Evolutionary conservation across 2,888 invertebrate genomes (phyloP).

Genomic region (Lordiphosa fenestrarum): DNA sequence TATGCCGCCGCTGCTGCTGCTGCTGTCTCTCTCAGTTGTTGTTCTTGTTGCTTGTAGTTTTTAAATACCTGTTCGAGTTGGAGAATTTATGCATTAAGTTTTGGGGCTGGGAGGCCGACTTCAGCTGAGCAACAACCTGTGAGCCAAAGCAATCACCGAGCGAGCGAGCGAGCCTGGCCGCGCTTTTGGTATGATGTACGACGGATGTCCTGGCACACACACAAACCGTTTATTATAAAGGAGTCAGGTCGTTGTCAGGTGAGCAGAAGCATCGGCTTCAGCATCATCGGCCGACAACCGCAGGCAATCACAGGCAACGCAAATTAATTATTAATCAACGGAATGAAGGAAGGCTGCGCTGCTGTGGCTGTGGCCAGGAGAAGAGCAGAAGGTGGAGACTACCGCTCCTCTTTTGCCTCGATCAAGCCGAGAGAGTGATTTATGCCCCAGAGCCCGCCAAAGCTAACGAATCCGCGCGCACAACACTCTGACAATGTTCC

Average conservation of each 20-base stretch:
- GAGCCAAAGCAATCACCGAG: slow-evolving; percentile 60
- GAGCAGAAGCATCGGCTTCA: slow-evolving; percentile 36
- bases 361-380: slow-evolving; percentile 13
- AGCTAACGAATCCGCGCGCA: slow-evolving; percentile 61
- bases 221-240: slow-evolving; percentile 74
- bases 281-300: slow-evolving; percentile 35
- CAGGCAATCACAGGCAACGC: slow-evolving; percentile 59
- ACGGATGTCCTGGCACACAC: slow-evolving; percentile 67
- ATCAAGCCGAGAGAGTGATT: slow-evolving; percentile 58
- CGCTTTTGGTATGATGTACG: slow-evolving; percentile 68
- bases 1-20: slow-evolving; percentile 43
- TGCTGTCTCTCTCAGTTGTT: slow-evolving; percentile 8
- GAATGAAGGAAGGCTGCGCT: slow-evolving; percentile 55
- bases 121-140: slow-evolving; percentile 51
- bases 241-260: slow-evolving; percentile 69
- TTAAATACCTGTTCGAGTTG: slow-evolving; percentile 62
- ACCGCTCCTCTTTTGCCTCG: slow-evolving; percentile 13
- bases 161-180: slow-evolving; percentile 26
- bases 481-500: slow-evolving; percentile 61
- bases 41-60: slow-evolving; percentile 20
- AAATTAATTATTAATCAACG: slow-evolving; percentile 80
- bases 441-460: slow-evolving; percentile 63
- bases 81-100: slow-evolving; percentile 59
- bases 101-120: slow-evolving; percentile 31
- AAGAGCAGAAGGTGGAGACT: slow-evolving; percentile 15